Evolutionary conservation across 30 jellyfish, hydroid and myxozoan genomes (phyloP).

Genomic region (Morbakka virulenta): DNA sequence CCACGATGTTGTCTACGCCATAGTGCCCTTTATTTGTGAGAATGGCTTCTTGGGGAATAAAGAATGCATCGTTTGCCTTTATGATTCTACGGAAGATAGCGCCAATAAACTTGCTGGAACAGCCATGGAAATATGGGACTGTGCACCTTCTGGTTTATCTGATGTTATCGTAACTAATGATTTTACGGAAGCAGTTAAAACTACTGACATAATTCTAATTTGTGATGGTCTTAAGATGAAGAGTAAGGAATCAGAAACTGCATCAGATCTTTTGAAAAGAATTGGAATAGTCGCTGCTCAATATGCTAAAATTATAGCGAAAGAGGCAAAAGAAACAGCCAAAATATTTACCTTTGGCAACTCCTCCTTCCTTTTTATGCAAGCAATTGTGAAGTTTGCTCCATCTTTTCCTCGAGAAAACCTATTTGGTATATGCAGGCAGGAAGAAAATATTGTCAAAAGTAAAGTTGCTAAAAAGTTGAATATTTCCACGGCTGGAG

Average conservation of each 20-base stretch:
- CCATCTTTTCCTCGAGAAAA: slow-evolving; percentile 6
- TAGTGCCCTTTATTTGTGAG: slow-evolving; percentile 28
- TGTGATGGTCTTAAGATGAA: slow-evolving; percentile 34
- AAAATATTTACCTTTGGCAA: slow-evolving; percentile 75
- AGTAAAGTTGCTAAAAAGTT: slow-evolving; percentile 72
- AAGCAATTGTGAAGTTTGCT: slow-evolving; percentile 44
- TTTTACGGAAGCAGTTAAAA: slow-evolving; percentile 49
- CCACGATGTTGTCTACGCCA: slow-evolving; percentile 36
- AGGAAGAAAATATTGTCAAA: slow-evolving; percentile 79
- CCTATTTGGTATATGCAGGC: slow-evolving; percentile 65
- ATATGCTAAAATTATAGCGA: slow-evolving; percentile 47
- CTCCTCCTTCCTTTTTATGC: slow-evolving; percentile 48
- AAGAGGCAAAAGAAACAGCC: slow-evolving; percentile 35
- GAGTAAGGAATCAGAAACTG: neutral
- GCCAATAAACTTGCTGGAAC: slow-evolving; percentile 42
- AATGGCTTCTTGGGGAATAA: slow-evolving; percentile 28
- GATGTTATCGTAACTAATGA: slow-evolving; percentile 32
- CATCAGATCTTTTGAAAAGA: neutral
- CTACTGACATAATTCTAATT: slow-evolving; percentile 62
- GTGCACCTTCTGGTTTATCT: slow-evolving; percentile 69
- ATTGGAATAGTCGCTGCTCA: slow-evolving; percentile 11
- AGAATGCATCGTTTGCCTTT: slow-evolving; percentile 47
- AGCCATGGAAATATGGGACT: slow-evolving; percentile 82
- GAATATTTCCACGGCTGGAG: slow-evolving; percentile 61
- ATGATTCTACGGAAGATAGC: slow-evolving; percentile 28